These are phyloP conservation scores for Thomomys bottae DNA, from an alignment of 2,113 vertebrate species.

Conservation along the genomic window DNA sequence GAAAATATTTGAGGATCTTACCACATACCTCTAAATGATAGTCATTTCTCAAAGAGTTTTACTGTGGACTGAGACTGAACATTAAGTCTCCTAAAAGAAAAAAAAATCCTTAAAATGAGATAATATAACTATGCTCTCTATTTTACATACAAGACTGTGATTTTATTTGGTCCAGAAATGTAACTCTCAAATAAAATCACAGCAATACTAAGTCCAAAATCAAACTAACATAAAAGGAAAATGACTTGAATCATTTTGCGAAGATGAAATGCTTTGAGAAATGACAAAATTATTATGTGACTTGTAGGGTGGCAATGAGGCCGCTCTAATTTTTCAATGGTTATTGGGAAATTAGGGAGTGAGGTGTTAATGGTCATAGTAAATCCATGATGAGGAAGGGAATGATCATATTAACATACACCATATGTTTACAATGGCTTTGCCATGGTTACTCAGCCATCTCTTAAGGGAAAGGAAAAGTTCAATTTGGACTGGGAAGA, in stretches of 20 bases:
- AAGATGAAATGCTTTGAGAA: slow-evolving; percentile 68
- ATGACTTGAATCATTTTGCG: slow-evolving; percentile 48
- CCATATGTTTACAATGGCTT: slow-evolving; percentile 76
- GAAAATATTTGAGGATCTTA: slow-evolving; percentile 37
- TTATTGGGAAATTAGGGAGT: slow-evolving; percentile 77
- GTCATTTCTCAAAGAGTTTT: background rate
- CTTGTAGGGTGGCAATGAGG: slow-evolving; percentile 56
- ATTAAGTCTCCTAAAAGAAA: slow-evolving; percentile 13
- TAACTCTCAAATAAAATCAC: slow-evolving; percentile 40
- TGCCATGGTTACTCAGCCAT: slow-evolving; percentile 64
- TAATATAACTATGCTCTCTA: slow-evolving; percentile 3
- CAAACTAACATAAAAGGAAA: slow-evolving; percentile 57
- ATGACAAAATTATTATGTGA: slow-evolving; percentile 64
- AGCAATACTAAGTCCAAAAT: slow-evolving; percentile 20
- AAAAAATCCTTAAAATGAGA: background rate
- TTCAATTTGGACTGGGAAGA: slow-evolving; percentile 63
- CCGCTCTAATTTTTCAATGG: slow-evolving; percentile 77
- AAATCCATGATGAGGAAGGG: slow-evolving; percentile 71
- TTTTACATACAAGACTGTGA: background rate
- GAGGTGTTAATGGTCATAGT: slow-evolving; percentile 77
- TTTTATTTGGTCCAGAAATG: slow-evolving; percentile 49
- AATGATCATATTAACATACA: slow-evolving; percentile 72
- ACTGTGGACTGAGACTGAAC: background rate
- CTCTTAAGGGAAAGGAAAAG: slow-evolving; percentile 69
- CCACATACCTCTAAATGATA: background rate